Conservation (phyloP, 2,113 vertebrate species). For the Tonatia bakeri region DNA sequence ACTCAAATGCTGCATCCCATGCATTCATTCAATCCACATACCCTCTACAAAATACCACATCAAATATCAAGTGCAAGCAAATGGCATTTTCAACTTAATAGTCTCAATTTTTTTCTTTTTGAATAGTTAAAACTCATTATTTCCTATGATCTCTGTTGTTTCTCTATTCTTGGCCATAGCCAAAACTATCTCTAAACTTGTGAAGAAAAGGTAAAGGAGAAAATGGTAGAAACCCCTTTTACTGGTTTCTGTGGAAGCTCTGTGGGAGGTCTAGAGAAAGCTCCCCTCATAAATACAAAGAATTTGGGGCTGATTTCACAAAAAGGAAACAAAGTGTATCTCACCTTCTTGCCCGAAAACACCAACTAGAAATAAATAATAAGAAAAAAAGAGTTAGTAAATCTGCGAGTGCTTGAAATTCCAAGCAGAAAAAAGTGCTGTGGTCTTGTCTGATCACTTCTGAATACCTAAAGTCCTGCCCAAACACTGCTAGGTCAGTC, state of each 20-base stretch:
- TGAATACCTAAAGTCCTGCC: neutral
- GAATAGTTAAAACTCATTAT: neutral
- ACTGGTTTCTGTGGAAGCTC: neutral
- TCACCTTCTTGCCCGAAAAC: slow-evolving; percentile 55
- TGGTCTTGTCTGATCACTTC: neutral
- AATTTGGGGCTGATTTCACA: neutral
- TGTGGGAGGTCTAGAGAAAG: neutral
- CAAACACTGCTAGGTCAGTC: neutral
- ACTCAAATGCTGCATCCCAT: neutral
- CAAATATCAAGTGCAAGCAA: neutral
- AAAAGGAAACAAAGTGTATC: slow-evolving; percentile 24
- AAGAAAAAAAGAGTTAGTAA: slow-evolving; percentile 40
- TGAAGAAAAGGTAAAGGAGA: neutral
- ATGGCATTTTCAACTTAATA: neutral
- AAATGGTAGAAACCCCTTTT: neutral
- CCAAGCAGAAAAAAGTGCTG: neutral
- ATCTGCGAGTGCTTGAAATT: neutral
- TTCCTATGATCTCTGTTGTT: neutral
- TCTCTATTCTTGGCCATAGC: neutral
- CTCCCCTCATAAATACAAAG: neutral
- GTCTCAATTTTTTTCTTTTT: neutral
- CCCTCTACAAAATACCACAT: neutral
- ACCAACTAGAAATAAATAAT: slow-evolving; percentile 51
- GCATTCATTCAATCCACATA: neutral
- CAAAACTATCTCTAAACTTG: neutral